Evolutionary conservation across 2,113 vertebrate species (phyloP).

Genomic region (Pseudorectes ferrugineus): DNA sequence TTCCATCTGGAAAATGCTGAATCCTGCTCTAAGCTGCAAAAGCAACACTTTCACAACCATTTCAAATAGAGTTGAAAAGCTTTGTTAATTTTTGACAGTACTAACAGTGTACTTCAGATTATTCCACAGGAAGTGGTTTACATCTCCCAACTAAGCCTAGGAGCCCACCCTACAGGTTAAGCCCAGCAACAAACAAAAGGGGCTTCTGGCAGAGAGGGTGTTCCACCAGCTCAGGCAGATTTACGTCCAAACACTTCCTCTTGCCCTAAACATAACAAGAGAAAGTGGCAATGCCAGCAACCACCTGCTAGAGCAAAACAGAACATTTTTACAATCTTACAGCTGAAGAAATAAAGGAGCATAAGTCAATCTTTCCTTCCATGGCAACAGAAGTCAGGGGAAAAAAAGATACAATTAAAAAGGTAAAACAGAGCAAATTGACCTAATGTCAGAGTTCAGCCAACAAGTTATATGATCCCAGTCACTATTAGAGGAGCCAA

Average conservation of each 20-base stretch:
- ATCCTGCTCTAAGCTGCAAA: neutral
- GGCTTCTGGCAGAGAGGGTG: neutral
- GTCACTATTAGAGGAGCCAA: neutral
- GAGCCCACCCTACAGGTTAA: neutral
- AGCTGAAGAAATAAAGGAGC: neutral
- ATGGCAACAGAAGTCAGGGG: neutral
- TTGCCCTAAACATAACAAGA: neutral
- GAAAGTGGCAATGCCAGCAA: neutral
- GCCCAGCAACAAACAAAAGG: neutral
- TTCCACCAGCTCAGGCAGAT: neutral
- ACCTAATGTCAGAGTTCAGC: neutral
- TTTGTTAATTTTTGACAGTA: neutral
- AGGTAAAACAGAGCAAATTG: neutral
- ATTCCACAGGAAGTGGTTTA: neutral
- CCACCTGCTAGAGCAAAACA: neutral
- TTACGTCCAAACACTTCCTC: neutral
- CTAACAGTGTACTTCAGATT: neutral
- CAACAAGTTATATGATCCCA: neutral
- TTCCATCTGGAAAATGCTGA: neutral
- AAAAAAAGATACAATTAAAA: neutral
- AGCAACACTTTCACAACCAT: neutral
- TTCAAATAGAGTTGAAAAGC: neutral
- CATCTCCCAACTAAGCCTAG: neutral
- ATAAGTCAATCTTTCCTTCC: neutral
- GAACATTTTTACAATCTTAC: neutral